These are phyloP conservation scores for Jacana jacana DNA, from an alignment of 2,113 vertebrate species.

Conservation along the genomic window DNA sequence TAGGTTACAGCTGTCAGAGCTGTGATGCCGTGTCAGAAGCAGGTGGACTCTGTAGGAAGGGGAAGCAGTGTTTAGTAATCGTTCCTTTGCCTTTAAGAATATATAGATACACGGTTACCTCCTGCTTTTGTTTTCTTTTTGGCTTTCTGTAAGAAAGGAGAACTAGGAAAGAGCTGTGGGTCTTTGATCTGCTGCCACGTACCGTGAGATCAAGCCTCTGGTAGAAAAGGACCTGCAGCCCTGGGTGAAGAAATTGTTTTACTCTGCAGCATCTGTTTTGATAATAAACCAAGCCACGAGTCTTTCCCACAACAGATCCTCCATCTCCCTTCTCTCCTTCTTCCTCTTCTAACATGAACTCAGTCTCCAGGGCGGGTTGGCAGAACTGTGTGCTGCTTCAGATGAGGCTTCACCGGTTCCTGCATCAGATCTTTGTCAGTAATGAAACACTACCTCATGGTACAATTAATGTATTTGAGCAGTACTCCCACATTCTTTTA, in stretches of 20 bases:
- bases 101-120: background rate
- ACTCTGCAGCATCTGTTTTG: background rate
- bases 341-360: background rate
- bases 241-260: background rate
- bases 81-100: background rate
- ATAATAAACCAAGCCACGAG: background rate
- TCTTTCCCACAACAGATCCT: background rate
- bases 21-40: background rate
- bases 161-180: background rate
- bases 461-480: background rate
- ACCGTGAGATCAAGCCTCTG: background rate
- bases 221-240: background rate
- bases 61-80: background rate
- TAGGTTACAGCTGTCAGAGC: constrained; percentile 35
- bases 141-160: background rate
- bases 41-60: background rate
- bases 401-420: background rate
- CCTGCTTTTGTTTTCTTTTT: background rate
- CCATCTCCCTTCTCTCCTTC: background rate
- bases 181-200: background rate
- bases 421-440: background rate
- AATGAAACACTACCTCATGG: background rate
- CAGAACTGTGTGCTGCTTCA: background rate
- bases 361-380: background rate
- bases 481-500: background rate